phyloP scores from a whole-genome alignment of 2,113 vertebrate species.

The Pica pica region DNA sequence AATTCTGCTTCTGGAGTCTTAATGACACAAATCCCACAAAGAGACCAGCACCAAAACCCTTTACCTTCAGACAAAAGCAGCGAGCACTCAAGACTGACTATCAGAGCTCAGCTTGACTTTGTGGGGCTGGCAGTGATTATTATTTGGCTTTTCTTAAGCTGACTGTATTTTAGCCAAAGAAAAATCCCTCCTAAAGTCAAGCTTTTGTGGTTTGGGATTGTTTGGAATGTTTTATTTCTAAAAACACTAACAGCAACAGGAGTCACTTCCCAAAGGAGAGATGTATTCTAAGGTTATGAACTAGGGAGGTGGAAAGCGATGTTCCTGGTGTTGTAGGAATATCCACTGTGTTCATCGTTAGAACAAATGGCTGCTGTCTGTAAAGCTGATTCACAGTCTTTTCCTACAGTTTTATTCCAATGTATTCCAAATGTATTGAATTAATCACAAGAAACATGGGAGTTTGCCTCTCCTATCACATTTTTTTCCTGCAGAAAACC shows the following conservation, averaged over 20 bases:
- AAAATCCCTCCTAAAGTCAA: background rate
- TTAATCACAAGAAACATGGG: background rate
- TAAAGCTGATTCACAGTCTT: background rate
- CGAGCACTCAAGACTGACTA: background rate
- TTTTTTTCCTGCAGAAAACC: background rate
- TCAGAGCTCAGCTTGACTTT: background rate
- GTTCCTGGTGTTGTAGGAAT: background rate
- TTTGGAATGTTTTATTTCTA: background rate
- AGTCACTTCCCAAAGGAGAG: background rate
- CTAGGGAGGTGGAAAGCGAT: background rate
- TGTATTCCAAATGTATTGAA: background rate
- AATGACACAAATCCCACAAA: background rate
- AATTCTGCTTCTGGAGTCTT: background rate
- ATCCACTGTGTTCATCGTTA: background rate
- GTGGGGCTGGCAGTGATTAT: background rate
- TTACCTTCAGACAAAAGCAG: background rate
- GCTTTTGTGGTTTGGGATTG: background rate
- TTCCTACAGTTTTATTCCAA: background rate
- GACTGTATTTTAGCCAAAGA: background rate
- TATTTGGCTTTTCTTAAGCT: background rate
- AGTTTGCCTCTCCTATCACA: background rate
- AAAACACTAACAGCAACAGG: background rate
- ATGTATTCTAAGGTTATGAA: background rate
- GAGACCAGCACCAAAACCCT: background rate
- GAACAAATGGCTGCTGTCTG: background rate